A percentile compares a stretch with the other conserved stretches of the same genome.
Conservation (phyloP, 2,113 vertebrate genomes). For the Calonectris borealis region DNA sequence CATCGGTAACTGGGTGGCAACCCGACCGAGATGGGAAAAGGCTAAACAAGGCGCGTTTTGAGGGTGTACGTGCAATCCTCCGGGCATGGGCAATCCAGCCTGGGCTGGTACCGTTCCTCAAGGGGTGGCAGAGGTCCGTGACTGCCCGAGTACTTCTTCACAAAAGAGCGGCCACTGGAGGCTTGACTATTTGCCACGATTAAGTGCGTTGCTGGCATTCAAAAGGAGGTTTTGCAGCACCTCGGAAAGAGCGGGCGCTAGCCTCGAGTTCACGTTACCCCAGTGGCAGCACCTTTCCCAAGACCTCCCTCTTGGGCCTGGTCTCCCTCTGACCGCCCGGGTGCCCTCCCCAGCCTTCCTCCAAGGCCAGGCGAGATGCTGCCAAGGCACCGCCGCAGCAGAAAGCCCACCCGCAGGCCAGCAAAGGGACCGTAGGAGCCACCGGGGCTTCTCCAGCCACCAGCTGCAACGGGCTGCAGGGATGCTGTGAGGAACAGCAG, state of each 20-base stretch:
- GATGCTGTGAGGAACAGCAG: background rate
- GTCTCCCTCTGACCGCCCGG: rapidly evolving
- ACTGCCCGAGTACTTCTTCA: rapidly evolving
- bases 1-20: background rate
- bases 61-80: background rate
- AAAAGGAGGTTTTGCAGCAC: background rate
- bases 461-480: background rate
- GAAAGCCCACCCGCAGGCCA: background rate
- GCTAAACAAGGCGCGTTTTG: background rate
- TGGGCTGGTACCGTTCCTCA: rapidly evolving
- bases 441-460: background rate
- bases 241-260: background rate
- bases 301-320: rapidly evolving
- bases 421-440: background rate
- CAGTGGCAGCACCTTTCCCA: background rate
- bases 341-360: background rate
- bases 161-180: background rate
- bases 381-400: rapidly evolving
- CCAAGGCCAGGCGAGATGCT: rapidly evolving
- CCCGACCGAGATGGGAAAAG: rapidly evolving
- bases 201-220: background rate
- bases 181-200: rapidly evolving
- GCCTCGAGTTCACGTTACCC: rapidly evolving
- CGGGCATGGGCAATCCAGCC: background rate
- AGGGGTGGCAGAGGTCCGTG: background rate